These are phyloP conservation scores for Acropternis orthonyx DNA, from an alignment of 2,797 vertebrate species.

Conservation along the genomic window DNA sequence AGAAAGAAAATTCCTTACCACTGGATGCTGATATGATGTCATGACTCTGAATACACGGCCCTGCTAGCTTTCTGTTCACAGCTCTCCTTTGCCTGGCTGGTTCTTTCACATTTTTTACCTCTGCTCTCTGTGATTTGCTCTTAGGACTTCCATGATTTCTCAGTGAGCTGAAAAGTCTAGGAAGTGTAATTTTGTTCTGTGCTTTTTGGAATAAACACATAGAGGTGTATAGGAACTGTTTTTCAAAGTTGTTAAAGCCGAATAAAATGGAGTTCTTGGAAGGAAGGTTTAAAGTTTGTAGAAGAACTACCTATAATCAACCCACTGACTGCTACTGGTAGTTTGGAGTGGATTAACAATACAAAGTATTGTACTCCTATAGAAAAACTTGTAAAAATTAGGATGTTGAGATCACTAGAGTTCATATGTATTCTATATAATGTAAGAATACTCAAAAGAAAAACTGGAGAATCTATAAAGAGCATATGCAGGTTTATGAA, in stretches of 20 bases:
- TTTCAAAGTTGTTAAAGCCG: neutral
- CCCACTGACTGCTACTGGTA: neutral
- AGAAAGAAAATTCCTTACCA: slow-evolving; percentile 29
- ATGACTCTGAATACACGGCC: neutral
- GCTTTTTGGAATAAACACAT: neutral
- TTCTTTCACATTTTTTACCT: neutral
- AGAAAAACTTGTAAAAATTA: neutral
- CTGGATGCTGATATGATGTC: neutral
- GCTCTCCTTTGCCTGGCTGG: neutral
- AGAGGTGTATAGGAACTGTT: neutral
- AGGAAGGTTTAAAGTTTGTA: neutral
- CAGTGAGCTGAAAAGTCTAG: neutral
- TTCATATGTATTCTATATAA: neutral
- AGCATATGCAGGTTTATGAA: neutral
- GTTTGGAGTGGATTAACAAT: neutral
- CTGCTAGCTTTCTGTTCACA: neutral
- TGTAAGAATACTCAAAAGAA: neutral
- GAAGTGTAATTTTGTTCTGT: neutral
- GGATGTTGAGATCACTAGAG: neutral
- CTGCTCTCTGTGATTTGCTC: neutral
- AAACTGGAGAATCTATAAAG: neutral
- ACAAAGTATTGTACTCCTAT: neutral
- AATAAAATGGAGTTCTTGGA: neutral
- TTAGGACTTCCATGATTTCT: neutral
- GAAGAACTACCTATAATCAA: neutral